These are phyloP conservation scores for Habropoda laboriosa DNA, from an alignment of 1,140 invertebrate genomes.

Conservation along the genomic window DNA sequence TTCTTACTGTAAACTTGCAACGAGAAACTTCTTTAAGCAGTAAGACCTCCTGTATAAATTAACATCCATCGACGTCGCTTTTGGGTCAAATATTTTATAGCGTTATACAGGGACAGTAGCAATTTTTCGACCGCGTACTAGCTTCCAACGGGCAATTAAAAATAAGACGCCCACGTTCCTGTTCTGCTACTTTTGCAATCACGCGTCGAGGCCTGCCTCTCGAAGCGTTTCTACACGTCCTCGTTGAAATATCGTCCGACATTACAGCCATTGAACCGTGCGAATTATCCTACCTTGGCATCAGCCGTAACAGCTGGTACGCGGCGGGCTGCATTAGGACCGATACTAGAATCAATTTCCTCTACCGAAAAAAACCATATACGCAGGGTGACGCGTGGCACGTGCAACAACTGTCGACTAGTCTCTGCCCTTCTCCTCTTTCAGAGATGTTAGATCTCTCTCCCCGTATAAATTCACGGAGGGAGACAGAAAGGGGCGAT, in stretches of 20 bases:
- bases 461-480: not conserved
- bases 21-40: too few species aligned
- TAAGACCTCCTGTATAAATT: not conserved
- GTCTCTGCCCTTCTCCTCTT: too few species aligned
- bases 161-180: not conserved
- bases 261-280: slow-evolving; percentile 27
- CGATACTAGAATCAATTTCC: slow-evolving; percentile 60
- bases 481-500: too few species aligned
- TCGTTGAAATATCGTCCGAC: slow-evolving; percentile 8
- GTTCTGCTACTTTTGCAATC: too few species aligned
- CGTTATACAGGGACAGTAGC: too few species aligned
- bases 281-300: slow-evolving; percentile 44
- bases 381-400: slow-evolving; percentile 17
- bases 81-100: too few species aligned
- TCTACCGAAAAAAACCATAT: slow-evolving; percentile 19
- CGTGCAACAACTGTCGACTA: slow-evolving; percentile 44
- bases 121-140: too few species aligned
- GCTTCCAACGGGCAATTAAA: not conserved
- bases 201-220: too few species aligned
- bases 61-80: too few species aligned
- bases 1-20: not conserved
- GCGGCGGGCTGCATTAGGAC: slow-evolving; percentile 4
- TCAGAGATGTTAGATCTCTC: not conserved
- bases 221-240: not conserved
- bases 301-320: slow-evolving; percentile 48